Evolutionary conservation across 2,888 invertebrate genomes (phyloP).

Genomic region (Orthosia cruda): DNA sequence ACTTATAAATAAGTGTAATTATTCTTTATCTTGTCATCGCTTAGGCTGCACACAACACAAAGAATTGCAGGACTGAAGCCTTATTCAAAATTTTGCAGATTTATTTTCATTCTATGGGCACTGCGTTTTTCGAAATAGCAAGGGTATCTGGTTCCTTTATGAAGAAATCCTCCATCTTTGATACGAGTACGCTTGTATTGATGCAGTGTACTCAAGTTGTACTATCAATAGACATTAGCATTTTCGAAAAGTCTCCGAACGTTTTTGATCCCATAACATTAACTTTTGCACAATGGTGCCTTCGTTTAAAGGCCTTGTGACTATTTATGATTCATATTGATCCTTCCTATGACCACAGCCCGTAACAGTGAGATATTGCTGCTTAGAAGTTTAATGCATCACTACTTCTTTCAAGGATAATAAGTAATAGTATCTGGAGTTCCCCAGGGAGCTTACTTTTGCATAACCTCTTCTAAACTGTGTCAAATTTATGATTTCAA

Average conservation of each 20-base stretch:
- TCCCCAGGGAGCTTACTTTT: too few relatives aligned
- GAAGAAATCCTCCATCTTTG: not conserved
- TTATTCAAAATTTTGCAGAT: not conserved
- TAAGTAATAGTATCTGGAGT: too few relatives aligned
- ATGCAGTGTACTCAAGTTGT: not conserved
- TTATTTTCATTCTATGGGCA: not conserved
- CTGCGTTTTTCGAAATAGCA: not conserved
- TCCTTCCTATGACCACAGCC: not conserved
- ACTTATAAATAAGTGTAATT: conserved; percentile 42
- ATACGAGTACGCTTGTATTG: too few relatives aligned
- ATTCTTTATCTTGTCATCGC: conserved; percentile 11
- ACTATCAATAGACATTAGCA: not conserved
- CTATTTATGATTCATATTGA: too few relatives aligned
- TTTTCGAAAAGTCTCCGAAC: not conserved
- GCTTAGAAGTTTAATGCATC: not conserved
- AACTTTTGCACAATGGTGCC: not conserved
- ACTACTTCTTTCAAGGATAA: too few relatives aligned
- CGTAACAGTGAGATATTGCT: not conserved
- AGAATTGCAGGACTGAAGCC: not conserved
- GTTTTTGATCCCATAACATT: not conserved
- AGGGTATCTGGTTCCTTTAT: not conserved
- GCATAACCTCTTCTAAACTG: too few relatives aligned
- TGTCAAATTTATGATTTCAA: not conserved
- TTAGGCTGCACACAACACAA: not conserved
- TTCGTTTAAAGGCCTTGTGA: too few relatives aligned